Evolutionary conservation across 2,797 vertebrate genomes (phyloP).

Genomic region (Pangasius krempfi): DNA sequence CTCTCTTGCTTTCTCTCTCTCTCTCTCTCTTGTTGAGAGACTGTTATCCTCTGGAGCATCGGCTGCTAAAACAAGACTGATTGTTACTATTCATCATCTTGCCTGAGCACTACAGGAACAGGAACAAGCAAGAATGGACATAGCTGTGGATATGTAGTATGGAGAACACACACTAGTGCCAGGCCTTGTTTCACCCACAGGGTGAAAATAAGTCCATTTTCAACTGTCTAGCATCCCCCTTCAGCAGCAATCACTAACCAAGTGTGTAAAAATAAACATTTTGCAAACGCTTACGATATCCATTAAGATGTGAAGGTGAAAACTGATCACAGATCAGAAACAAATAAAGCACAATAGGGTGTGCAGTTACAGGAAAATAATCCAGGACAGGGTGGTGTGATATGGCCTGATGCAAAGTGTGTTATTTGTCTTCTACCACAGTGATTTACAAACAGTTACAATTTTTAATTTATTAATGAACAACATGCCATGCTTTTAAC

Average conservation of each 20-base stretch:
- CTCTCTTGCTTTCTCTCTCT: slow-evolving; percentile 12
- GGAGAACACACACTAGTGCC: slow-evolving; percentile 31
- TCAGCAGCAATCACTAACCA: slow-evolving; percentile 4
- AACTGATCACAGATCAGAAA: neutral
- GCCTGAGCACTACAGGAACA: slow-evolving; percentile 62
- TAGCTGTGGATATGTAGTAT: slow-evolving; percentile 13
- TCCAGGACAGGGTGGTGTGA: neutral
- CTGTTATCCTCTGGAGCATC: slow-evolving; percentile 76
- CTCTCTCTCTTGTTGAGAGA: slow-evolving; percentile 60
- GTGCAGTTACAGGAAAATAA: neutral
- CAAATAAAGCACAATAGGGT: neutral
- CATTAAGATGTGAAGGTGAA: neutral
- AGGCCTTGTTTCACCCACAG: slow-evolving; percentile 27
- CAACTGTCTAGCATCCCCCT: neutral
- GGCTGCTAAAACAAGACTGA: slow-evolving; percentile 77
- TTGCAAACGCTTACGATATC: neutral
- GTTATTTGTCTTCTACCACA: neutral
- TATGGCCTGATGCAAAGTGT: neutral
- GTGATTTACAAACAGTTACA: neutral
- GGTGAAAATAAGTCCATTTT: slow-evolving; percentile 7
- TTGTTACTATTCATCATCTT: slow-evolving; percentile 83
- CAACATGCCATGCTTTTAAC: neutral
- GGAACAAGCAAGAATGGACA: slow-evolving; percentile 5
- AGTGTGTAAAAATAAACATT: neutral
- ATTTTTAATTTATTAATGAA: neutral